Evolutionary conservation across 2,797 vertebrate species (phyloP).

Genomic region (Tiaroga cobitis): DNA sequence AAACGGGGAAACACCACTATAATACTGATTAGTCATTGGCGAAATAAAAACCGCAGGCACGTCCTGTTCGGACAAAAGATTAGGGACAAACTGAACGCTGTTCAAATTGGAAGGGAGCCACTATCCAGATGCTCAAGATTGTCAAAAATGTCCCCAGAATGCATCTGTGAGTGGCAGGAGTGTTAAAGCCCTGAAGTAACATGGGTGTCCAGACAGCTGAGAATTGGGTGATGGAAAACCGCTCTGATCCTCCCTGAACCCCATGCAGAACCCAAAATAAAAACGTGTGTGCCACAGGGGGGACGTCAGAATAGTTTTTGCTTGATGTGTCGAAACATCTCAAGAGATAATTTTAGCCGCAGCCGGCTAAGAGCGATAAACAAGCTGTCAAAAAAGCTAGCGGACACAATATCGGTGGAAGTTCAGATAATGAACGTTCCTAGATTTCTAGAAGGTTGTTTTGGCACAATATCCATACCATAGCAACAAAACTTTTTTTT

Average conservation of each 20-base stretch:
- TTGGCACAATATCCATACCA: neutral
- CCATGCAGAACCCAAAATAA: slow-evolving; percentile 7
- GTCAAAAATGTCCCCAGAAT: slow-evolving; percentile 5
- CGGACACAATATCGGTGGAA: neutral
- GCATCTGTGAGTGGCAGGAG: slow-evolving; percentile 3
- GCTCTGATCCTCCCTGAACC: neutral
- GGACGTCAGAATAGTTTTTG: slow-evolving; percentile 22
- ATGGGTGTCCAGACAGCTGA: slow-evolving; percentile 39
- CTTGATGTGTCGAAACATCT: neutral
- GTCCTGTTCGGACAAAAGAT: neutral
- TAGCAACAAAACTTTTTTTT: neutral
- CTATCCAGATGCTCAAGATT: neutral
- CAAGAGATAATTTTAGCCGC: neutral
- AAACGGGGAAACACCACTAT: slow-evolving; percentile 41
- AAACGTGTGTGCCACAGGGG: slow-evolving; percentile 9
- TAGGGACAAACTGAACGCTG: neutral
- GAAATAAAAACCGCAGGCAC: neutral
- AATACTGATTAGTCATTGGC: neutral
- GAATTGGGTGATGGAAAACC: slow-evolving; percentile 32
- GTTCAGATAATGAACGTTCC: neutral
- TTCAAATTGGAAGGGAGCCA: neutral
- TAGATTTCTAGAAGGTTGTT: neutral
- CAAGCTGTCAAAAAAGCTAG: slow-evolving; percentile 9
- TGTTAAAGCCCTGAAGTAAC: slow-evolving; percentile 3
- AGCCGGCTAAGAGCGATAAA: neutral